Percentiles rank a stretch among this genome's conserved stretches.
Conservation (phyloP, 2,797 vertebrate species). For the Fringilla coelebs region DNA sequence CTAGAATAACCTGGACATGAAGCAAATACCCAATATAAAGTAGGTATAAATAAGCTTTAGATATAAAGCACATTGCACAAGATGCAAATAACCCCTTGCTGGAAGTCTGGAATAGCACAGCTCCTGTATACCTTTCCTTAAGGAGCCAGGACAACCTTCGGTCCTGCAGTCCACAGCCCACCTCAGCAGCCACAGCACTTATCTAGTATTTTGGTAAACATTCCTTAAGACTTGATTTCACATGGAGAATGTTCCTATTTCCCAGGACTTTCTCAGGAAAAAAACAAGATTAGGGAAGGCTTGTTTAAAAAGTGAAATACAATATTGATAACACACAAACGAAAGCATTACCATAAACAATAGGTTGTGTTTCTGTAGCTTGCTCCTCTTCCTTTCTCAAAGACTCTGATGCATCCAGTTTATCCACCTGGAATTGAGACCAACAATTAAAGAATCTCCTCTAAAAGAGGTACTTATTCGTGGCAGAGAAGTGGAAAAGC, state of each 20-base stretch:
- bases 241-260: neutral
- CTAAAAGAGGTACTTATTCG: conserved; percentile 12
- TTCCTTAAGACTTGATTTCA: neutral
- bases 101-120: neutral
- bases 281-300: neutral
- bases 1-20: neutral
- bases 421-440: conserved; percentile 89
- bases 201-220: neutral
- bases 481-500: conserved; percentile 85
- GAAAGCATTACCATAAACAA: conserved; percentile 91
- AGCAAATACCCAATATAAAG: neutral
- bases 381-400: conserved; percentile 99
- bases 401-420: conserved; percentile 97
- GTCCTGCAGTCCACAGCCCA: neutral
- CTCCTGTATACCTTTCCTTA: neutral
- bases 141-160: neutral
- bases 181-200: neutral
- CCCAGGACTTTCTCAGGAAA: neutral
- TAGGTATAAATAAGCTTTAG: neutral
- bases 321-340: neutral
- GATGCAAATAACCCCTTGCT: neutral
- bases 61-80: neutral
- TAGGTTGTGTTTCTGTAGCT: conserved; percentile 97
- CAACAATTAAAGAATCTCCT: conserved; percentile 43
- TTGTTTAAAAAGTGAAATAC: neutral